Conservation (phyloP, 2,113 vertebrate genomes). For the Piaya cayana region DNA sequence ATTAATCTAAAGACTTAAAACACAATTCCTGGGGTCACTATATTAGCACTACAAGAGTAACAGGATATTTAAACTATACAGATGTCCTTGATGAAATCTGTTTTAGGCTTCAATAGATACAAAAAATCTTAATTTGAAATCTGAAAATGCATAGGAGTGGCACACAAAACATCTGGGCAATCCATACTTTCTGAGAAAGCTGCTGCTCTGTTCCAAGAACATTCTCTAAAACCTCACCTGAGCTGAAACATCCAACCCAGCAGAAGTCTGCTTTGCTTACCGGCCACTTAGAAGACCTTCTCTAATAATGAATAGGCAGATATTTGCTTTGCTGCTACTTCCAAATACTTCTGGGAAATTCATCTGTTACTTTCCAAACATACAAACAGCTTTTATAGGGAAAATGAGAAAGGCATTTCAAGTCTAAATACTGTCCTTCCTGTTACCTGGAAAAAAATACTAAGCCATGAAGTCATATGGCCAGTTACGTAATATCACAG, state of each 20-base stretch:
- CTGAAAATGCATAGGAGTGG: not conserved
- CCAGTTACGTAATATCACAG: not conserved
- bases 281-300: not conserved
- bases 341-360: not conserved
- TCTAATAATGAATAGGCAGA: not conserved
- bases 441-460: not conserved
- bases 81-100: not conserved
- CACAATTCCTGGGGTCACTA: not conserved
- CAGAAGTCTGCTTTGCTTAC: not conserved
- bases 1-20: not conserved
- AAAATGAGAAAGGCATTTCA: not conserved
- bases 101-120: not conserved
- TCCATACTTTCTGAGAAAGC: not conserved
- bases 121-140: not conserved
- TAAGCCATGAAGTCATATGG: not conserved
- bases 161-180: not conserved
- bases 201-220: not conserved
- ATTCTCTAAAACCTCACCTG: not conserved
- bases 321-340: not conserved
- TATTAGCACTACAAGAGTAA: not conserved
- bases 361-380: not conserved
- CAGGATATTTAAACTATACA: not conserved
- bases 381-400: not conserved
- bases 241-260: not conserved
- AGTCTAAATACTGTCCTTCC: not conserved